These are phyloP conservation scores for Enteromius fasciolatus DNA, from an alignment of 2,797 vertebrate genomes.

Conservation along the genomic window DNA sequence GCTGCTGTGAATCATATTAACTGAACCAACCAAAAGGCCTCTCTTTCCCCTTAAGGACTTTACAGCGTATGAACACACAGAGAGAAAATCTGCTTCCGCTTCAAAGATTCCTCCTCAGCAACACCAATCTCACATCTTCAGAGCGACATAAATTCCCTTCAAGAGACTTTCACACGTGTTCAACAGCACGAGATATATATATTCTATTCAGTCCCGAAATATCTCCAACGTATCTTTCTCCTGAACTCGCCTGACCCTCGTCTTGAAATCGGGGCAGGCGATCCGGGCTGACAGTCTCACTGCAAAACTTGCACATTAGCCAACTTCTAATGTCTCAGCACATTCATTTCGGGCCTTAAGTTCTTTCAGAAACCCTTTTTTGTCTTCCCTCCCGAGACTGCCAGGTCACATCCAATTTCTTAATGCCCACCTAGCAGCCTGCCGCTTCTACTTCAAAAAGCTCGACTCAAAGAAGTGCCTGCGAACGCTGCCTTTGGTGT, in stretches of 20 bases:
- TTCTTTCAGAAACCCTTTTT: slow-evolving; percentile 27
- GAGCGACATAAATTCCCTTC: slow-evolving; percentile 22
- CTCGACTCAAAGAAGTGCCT: slow-evolving; percentile 34
- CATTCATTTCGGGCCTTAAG: slow-evolving; percentile 8
- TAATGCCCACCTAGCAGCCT: slow-evolving; percentile 42
- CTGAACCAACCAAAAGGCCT: slow-evolving; percentile 31
- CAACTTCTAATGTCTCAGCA: slow-evolving; percentile 18
- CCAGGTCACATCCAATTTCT: slow-evolving; percentile 52
- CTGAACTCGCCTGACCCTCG: slow-evolving; percentile 5
- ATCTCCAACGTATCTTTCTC: not conserved
- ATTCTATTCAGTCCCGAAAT: not conserved
- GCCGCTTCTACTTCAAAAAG: slow-evolving; percentile 43
- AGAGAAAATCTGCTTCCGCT: slow-evolving; percentile 51
- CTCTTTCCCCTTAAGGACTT: slow-evolving; percentile 23
- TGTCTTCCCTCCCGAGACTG: slow-evolving; percentile 35
- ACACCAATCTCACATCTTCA: slow-evolving; percentile 36
- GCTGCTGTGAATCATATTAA: not conserved
- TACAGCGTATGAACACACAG: slow-evolving; percentile 20
- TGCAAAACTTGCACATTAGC: slow-evolving; percentile 10
- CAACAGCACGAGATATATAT: not conserved
- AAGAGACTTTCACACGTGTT: not conserved
- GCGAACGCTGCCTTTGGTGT: slow-evolving; percentile 12
- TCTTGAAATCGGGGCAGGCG: not conserved
- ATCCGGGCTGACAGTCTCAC: slow-evolving; percentile 22
- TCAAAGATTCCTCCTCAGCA: slow-evolving; percentile 56